phyloP scores from a whole-genome alignment of 2,888 invertebrate genomes.

The Harmothoe impar region DNA sequence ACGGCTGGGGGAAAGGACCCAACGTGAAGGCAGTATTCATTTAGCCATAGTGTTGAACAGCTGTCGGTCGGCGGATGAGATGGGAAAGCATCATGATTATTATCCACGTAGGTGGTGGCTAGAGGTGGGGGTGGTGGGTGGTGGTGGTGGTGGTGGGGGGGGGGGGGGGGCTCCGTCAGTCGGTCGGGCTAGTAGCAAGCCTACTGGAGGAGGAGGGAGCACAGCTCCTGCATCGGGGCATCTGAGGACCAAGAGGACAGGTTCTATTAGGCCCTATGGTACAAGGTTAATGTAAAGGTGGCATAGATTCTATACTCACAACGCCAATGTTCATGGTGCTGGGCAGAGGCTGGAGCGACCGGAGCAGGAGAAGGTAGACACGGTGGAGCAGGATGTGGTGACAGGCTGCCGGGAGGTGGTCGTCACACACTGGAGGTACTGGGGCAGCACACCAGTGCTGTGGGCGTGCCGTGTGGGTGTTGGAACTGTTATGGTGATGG shows the following conservation, averaged over 20 bases:
- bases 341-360: neutral
- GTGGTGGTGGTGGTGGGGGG: neutral
- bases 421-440: neutral
- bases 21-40: too few relatives aligned
- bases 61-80: too few relatives aligned
- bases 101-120: neutral
- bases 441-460: neutral
- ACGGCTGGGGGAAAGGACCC: too few relatives aligned
- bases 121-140: neutral
- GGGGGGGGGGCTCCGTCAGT: neutral
- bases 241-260: neutral
- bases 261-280: neutral
- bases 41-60: too few relatives aligned
- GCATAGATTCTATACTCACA: neutral
- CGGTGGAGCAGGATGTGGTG: too few relatives aligned
- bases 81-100: neutral
- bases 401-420: too few relatives aligned
- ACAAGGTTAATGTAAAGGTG: neutral
- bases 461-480: neutral
- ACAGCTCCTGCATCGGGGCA: too few relatives aligned
- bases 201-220: neutral
- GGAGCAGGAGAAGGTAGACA: neutral
- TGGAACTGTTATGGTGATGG: neutral
- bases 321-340: slow-evolving; percentile 39
- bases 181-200: neutral